These are phyloP conservation scores for Emydura subglobosa DNA, from an alignment of 2,113 vertebrate genomes.

Conservation along the genomic window DNA sequence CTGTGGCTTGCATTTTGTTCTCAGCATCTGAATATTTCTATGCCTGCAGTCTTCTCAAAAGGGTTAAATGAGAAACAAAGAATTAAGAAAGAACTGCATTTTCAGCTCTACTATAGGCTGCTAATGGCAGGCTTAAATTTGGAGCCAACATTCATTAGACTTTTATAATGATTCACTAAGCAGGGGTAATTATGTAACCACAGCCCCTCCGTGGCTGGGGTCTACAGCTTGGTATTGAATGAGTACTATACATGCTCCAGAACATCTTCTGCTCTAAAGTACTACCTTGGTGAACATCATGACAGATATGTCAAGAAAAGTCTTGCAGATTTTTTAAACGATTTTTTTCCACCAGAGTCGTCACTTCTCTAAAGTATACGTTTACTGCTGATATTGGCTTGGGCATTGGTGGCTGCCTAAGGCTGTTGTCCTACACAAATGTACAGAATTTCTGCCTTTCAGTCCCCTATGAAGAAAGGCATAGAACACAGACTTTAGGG, in stretches of 20 bases:
- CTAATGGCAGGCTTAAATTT: background rate
- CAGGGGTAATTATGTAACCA: background rate
- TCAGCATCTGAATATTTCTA: background rate
- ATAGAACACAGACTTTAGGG: background rate
- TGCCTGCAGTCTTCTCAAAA: background rate
- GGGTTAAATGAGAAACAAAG: background rate
- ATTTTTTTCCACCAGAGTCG: background rate
- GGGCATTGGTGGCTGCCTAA: background rate
- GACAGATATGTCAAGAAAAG: slow-evolving; percentile 17
- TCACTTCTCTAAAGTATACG: slow-evolving; percentile 31
- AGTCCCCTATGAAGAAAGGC: background rate
- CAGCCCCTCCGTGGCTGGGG: background rate
- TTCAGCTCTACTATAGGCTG: background rate
- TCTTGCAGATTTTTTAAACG: background rate
- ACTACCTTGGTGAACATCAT: background rate
- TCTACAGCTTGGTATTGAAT: background rate
- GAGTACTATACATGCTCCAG: background rate
- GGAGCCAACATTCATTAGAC: background rate
- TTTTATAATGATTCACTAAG: background rate
- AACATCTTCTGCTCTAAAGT: background rate
- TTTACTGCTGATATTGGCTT: slow-evolving; percentile 36
- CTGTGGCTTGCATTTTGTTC: background rate
- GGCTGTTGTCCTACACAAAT: slow-evolving; percentile 48
- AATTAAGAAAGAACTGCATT: background rate
- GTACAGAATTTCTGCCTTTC: slow-evolving; percentile 13